These are phyloP conservation scores for Tamias sibiricus DNA, from an alignment of 2,113 vertebrate species.

Conservation along the genomic window DNA sequence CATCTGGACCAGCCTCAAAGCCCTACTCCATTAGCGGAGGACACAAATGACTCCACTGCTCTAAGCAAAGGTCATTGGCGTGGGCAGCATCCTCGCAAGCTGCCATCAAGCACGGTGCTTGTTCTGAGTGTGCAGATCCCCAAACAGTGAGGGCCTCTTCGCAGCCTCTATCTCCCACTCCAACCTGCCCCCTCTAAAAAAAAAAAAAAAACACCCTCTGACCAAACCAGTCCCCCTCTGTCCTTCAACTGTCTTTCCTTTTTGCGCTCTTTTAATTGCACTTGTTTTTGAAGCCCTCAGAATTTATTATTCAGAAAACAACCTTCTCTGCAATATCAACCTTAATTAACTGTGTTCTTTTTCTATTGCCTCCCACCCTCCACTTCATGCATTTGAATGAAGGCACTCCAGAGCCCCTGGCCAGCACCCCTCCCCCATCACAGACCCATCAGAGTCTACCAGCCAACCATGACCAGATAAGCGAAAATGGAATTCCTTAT, in stretches of 20 bases:
- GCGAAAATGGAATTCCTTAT: slow-evolving; percentile 91
- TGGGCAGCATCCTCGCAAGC: neutral
- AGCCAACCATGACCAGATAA: slow-evolving; percentile 88
- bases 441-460: slow-evolving; percentile 81
- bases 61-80: neutral
- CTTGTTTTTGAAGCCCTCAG: slow-evolving; percentile 80
- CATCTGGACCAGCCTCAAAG: slow-evolving; percentile 50
- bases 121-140: slow-evolving; percentile 40
- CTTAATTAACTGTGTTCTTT: slow-evolving; percentile 87
- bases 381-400: slow-evolving; percentile 82
- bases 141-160: neutral
- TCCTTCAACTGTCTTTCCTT: slow-evolving; percentile 74
- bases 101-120: neutral
- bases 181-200: too few relatives aligned
- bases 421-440: slow-evolving; percentile 72
- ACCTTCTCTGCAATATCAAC: slow-evolving; percentile 85
- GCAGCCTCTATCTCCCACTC: slow-evolving; percentile 9
- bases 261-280: slow-evolving; percentile 83
- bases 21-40: slow-evolving; percentile 9
- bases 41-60: neutral
- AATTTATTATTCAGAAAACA: slow-evolving; percentile 89
- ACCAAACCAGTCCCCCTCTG: slow-evolving; percentile 48
- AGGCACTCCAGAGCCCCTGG: slow-evolving; percentile 72
- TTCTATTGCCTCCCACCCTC: slow-evolving; percentile 84
- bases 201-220: neutral